These are phyloP conservation scores for Euphydryas editha DNA, from an alignment of 2,888 invertebrate genomes.

Conservation along the genomic window DNA sequence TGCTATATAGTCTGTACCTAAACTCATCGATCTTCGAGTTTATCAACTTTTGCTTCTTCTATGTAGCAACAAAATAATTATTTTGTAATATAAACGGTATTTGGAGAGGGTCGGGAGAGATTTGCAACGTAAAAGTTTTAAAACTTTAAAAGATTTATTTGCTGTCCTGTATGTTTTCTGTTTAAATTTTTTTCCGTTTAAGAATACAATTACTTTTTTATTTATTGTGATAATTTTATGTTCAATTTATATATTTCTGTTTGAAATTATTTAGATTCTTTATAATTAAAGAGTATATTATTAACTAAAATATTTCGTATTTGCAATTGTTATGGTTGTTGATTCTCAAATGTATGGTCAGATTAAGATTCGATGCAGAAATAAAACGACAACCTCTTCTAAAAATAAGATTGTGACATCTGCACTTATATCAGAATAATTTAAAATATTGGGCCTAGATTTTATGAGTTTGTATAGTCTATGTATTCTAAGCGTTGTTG, in stretches of 20 bases:
- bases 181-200: conserved; percentile 12
- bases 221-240: neutral
- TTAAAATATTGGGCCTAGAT: neutral
- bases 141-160: conserved; percentile 50
- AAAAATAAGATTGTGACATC: neutral
- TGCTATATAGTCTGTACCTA: neutral
- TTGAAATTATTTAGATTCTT: neutral
- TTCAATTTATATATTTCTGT: neutral
- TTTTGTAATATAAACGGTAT: conserved; percentile 48
- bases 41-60: conserved; percentile 33
- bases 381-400: neutral
- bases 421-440: neutral
- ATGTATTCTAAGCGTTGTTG: conserved; percentile 70
- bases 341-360: neutral
- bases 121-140: conserved; percentile 53
- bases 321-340: neutral
- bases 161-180: conserved; percentile 31
- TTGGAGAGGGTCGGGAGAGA: conserved; percentile 46
- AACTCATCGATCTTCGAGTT: conserved; percentile 33
- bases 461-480: conserved; percentile 50
- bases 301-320: neutral
- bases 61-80: conserved; percentile 45
- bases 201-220: conserved; percentile 19
- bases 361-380: neutral
- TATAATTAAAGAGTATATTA: too few species aligned